Percentiles rank a stretch among this genome's conserved stretches.
These are phyloP conservation scores for Myotis vivesi DNA, from an alignment of 2,797 vertebrate genomes.

Conservation along the genomic window DNA sequence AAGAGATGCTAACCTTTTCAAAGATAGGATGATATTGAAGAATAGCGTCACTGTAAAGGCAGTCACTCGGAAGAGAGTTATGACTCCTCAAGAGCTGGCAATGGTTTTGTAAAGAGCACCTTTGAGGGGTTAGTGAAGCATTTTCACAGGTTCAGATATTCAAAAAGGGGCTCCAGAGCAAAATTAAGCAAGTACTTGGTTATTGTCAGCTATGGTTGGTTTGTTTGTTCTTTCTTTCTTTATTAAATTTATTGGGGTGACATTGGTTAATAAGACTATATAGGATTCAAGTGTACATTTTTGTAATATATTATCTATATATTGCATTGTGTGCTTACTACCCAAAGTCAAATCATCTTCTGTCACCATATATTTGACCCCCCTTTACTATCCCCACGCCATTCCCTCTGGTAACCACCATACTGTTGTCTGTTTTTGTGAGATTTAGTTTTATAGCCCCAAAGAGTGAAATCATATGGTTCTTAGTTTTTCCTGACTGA, in stretches of 20 bases:
- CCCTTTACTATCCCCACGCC: not conserved
- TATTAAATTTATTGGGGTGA: not conserved
- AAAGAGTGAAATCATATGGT: not conserved
- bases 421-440: not conserved
- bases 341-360: not conserved
- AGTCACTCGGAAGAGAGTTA: not conserved
- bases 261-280: not conserved
- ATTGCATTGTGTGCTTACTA: not conserved
- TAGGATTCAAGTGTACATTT: not conserved
- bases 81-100: not conserved
- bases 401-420: too few relatives aligned
- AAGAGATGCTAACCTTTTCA: conserved; percentile 24
- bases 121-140: not conserved
- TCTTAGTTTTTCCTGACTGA: not conserved
- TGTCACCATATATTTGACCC: not conserved
- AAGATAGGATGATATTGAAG: not conserved
- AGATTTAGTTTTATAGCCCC: not conserved
- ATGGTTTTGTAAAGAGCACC: not conserved
- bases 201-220: not conserved
- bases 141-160: not conserved
- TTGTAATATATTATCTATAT: not conserved
- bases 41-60: not conserved
- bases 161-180: not conserved
- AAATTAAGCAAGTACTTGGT: not conserved
- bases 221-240: not conserved